Base-by-base conservation (phyloP, 2,888 invertebrate species). In the Trissolcus japonicus region DNA sequence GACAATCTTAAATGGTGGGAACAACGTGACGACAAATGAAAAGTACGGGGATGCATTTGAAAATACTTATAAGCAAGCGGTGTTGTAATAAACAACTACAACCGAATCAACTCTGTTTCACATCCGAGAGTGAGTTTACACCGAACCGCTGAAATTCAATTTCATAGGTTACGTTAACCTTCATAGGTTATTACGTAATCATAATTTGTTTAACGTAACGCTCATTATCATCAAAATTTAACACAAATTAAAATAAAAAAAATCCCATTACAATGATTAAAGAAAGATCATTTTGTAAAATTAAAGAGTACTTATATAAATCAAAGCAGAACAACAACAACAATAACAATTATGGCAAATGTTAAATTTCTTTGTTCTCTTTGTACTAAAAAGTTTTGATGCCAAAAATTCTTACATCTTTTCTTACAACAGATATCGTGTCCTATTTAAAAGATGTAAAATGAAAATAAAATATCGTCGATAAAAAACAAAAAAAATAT, bases 31-130 rank as follows among this genome's bases (percentile, higher is more conserved):
- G 46, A 66, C 56, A 19, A 71, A 71, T 66, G 76, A 53, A 57
- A 76, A 71, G 57, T 65, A 68, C 54, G 41, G 48, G 56, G 57
- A 71, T 66, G 40, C 61, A 66, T 63, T 55, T 53, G 50, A 66
- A 61, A 71, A 71, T 76, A 66, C 66, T 71, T 29, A 54, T 62
- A 66, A 48, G 14, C 53, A 76, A 66, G 53, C 65, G 56, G 69
- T 69, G 69, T 61, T 56, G 68, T 60, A 69, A 76, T 69, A 76
- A 60, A 76, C 51, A 76, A 76, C 76, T 76, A 69, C 56, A 76
- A 69, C 69, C 69, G 76, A 76, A 76, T 65, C 25, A 43, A 55
- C 63, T 59, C 68, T 75, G 53, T 53, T 35, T 61, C 54, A 25
- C 25, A 19, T 35, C 17, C 29, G 13, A 29, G 41, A 61, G 14